Evolutionary conservation across 2,888 invertebrate genomes (phyloP).

Genomic region (Polylopha cassiicola): DNA sequence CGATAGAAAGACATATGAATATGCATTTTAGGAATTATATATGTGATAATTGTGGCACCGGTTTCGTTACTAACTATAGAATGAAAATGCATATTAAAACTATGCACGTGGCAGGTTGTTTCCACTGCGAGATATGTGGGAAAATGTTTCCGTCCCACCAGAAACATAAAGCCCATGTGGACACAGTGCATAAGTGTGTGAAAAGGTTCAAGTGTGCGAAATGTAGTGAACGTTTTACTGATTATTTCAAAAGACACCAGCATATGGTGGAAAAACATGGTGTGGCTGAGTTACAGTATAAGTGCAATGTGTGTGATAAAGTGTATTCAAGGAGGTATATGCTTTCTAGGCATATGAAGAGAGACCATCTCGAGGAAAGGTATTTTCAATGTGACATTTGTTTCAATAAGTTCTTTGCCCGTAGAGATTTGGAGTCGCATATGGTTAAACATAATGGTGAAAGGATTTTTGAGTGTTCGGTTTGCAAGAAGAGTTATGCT

Average conservation of each 20-base stretch:
- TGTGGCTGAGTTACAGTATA: slow-evolving; percentile 26
- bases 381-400: slow-evolving; percentile 45
- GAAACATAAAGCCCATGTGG: slow-evolving; percentile 34
- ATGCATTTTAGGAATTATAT: slow-evolving; percentile 30
- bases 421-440: slow-evolving; percentile 38
- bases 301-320: slow-evolving; percentile 34
- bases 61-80: slow-evolving; percentile 51
- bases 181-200: slow-evolving; percentile 34
- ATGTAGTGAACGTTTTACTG: slow-evolving; percentile 38
- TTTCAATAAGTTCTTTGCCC: slow-evolving; percentile 49
- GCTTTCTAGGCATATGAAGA: slow-evolving; percentile 53
- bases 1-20: slow-evolving; percentile 30
- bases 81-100: slow-evolving; percentile 44
- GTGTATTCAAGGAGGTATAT: slow-evolving; percentile 36
- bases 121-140: slow-evolving; percentile 36
- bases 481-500: slow-evolving; percentile 61
- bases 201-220: slow-evolving; percentile 39
- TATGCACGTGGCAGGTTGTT: slow-evolving; percentile 24
- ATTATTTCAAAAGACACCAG: slow-evolving; percentile 39
- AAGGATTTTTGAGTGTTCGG: slow-evolving; percentile 50
- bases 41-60: slow-evolving; percentile 36
- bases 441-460: slow-evolving; percentile 49
- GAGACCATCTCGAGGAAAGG: slow-evolving; percentile 53
- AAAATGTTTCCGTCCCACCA: slow-evolving; percentile 36
- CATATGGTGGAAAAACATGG: slow-evolving; percentile 39